These are phyloP conservation scores for Falco cherrug DNA, from an alignment of 2,797 vertebrate species.

Conservation along the genomic window DNA sequence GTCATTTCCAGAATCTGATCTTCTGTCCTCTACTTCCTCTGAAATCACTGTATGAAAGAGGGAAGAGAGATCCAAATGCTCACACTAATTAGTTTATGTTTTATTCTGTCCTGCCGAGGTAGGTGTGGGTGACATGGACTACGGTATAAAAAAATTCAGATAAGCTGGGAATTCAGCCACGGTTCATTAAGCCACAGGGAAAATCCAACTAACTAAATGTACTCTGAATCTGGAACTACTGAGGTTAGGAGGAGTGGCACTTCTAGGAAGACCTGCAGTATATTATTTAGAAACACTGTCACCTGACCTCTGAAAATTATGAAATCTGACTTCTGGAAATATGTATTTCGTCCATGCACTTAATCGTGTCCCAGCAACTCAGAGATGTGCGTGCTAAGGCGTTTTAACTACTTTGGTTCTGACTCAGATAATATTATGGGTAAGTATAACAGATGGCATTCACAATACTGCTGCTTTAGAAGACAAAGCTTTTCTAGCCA, in stretches of 20 bases:
- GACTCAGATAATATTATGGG: background rate
- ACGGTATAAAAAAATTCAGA: background rate
- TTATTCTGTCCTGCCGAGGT: background rate
- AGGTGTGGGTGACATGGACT: background rate
- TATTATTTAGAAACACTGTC: background rate
- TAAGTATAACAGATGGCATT: slow-evolving; percentile 36
- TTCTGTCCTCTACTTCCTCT: background rate
- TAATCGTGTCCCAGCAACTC: background rate
- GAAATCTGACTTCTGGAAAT: background rate
- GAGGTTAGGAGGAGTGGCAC: background rate
- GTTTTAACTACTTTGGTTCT: background rate
- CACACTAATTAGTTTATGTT: background rate
- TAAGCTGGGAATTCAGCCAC: background rate
- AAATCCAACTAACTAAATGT: background rate
- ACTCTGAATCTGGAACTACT: background rate
- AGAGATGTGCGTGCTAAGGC: accelerated
- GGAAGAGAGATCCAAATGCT: background rate
- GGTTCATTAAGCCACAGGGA: background rate
- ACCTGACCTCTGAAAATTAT: background rate
- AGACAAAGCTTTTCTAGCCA: slow-evolving; percentile 53
- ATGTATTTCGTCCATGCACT: background rate
- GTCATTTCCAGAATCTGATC: background rate
- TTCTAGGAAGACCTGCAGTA: background rate
- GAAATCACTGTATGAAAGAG: background rate
- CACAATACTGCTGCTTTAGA: background rate